Percentiles rank a stretch among this genome's conserved stretches.
phyloP scores from a whole-genome alignment of 2,888 invertebrate species.

The Andrena fulva region DNA sequence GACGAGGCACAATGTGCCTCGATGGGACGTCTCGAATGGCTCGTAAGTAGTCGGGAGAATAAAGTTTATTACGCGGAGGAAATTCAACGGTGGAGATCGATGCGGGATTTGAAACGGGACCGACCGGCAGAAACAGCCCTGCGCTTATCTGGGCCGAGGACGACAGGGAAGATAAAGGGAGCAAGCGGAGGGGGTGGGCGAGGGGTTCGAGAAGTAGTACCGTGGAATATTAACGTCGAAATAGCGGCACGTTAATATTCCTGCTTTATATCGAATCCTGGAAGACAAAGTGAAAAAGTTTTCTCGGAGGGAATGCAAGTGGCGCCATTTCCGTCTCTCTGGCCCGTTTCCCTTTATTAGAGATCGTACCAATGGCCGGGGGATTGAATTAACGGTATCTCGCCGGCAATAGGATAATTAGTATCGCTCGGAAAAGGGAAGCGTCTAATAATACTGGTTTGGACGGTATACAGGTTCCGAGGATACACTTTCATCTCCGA shows the following conservation, averaged over 20 bases:
- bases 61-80: conserved; percentile 50
- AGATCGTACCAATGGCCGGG: conserved; percentile 6
- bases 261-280: conserved; percentile 51
- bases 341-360: conserved; percentile 36
- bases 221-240: conserved; percentile 63
- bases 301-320: conserved; percentile 38
- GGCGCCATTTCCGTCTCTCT: conserved; percentile 48
- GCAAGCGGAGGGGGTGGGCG: conserved; percentile 24
- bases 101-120: conserved; percentile 32
- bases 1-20: conserved; percentile 14
- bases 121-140: conserved; percentile 8
- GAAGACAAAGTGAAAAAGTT: conserved; percentile 53
- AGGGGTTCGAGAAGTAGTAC: conserved; percentile 33
- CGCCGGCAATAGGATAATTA: conserved; percentile 38
- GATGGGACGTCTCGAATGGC: background rate
- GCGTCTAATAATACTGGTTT: background rate
- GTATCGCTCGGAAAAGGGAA: background rate
- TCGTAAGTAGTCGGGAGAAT: background rate
- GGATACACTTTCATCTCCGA: background rate
- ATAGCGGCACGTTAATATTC: conserved; percentile 63
- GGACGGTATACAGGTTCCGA: background rate
- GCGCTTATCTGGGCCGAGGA: conserved; percentile 14
- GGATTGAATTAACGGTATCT: conserved; percentile 37
- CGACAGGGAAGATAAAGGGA: conserved; percentile 4
- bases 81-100: conserved; percentile 14